phyloP scores from a whole-genome alignment of 2,797 vertebrate genomes.

The Heterohyrax brucei region DNA sequence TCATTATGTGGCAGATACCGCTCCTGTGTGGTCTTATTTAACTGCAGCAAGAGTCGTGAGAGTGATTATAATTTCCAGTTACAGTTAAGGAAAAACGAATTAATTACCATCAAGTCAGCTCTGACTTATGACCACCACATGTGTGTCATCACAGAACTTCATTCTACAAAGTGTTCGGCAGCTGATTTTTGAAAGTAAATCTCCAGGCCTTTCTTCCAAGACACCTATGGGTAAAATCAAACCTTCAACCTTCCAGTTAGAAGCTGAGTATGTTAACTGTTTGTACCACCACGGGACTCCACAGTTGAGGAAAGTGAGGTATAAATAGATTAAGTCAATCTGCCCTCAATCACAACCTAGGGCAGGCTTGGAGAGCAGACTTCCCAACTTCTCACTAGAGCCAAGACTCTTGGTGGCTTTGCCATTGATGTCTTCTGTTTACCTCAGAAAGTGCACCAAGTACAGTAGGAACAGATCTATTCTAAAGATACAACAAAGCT shows the following conservation, averaged over 20 bases:
- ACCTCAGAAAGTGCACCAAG: neutral
- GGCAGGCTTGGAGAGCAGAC: too few relatives aligned
- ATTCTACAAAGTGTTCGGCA: too few relatives aligned
- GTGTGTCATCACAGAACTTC: too few relatives aligned
- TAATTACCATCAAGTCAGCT: too few relatives aligned
- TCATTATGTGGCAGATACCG: neutral
- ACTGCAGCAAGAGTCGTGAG: neutral
- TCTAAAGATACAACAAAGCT: neutral
- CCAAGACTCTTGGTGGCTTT: neutral
- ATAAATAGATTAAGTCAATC: neutral
- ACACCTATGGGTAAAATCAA: too few relatives aligned
- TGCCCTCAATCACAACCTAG: fast-evolving
- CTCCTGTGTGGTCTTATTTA: neutral
- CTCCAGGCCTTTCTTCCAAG: too few relatives aligned
- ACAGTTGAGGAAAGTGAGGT: neutral
- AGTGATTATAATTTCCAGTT: neutral
- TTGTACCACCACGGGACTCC: too few relatives aligned
- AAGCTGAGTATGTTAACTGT: too few relatives aligned
- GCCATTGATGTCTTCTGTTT: neutral
- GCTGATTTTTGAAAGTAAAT: too few relatives aligned
- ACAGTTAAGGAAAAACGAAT: too few relatives aligned
- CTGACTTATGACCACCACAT: too few relatives aligned
- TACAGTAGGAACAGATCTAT: neutral
- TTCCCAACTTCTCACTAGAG: neutral
- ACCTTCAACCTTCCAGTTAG: too few relatives aligned